Base-by-base conservation (phyloP, 2,113 vertebrate genomes). In the Smithornis capensis region DNA sequence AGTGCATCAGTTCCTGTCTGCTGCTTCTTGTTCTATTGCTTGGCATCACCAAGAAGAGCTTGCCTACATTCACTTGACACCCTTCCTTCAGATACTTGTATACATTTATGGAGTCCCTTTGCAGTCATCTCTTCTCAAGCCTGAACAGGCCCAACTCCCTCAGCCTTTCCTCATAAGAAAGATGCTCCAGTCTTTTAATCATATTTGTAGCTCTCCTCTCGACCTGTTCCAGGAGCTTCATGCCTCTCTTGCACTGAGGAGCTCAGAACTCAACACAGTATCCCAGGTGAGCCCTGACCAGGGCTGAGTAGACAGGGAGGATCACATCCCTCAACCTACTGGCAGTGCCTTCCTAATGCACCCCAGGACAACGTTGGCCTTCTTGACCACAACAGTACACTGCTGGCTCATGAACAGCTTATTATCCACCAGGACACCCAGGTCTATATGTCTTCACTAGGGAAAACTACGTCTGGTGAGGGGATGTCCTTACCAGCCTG, bases 91-190 rank as follows among this genome's bases (percentile, higher is more conserved):
- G 47, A 55, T 40, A 60, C 40, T 31, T 28, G 29, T 18, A 68
- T 17, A 69, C n/a, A 35, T 4, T 47, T 8, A 38, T 17, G 7
- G 52, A 6, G 16, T 18, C 16, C 33, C 7, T 28, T 3, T 29
- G 68, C n/a, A 68, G 24, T 53, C n/a, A 3, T 40, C 29, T 60
- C 13, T 53, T 68, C 69, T 60, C 13, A 4, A 89, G 38, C 10
- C 6, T 55, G 19, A 75, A 1, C 9, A 1, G 29, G 11, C 35
- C 24, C 55, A 22, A 29, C 21, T 89, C 16, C 17, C 14, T 68
- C 62, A 53, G 0, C 0, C 17, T 0, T 60, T 4, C 12, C 29
- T 69, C 6, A 13, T 1, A 47, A 50, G 21, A 69, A 40, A 31
- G 40, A 11, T 56, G n/a, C 11, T 55, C 29, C 47, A 55, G 70